Evolutionary conservation across 2,113 vertebrate genomes (phyloP), one percentile per base, ranked within the genome.

Genomic region (Amphilophus citrinellus): DNA sequence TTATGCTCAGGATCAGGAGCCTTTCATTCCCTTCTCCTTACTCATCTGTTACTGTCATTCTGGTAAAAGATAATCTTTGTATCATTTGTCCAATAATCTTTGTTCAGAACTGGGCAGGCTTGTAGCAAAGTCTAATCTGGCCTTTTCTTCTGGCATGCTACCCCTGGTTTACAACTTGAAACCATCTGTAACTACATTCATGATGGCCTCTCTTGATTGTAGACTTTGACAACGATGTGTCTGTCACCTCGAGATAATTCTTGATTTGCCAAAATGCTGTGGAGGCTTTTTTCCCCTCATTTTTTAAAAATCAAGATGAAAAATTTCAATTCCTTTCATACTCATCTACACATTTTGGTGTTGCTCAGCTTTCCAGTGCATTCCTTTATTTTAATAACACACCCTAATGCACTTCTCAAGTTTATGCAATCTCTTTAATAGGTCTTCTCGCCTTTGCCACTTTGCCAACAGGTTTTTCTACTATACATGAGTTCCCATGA

Each of bases 161-260:
- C 42, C 24, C 11, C 42, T 50, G 24, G 22, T 50, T 47, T 47
- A 68, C 22, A 68, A 27, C 42, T 71, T 30, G 65, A 71, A 24
- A 71, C 0, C 27, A 0, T 71, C 5, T 71, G 27, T 50, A 27
- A 50, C 22, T 50, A 30, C 42, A 47, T 50, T 71, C 22, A 50
- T 0, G 65, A 71, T 0, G 42, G 18, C 42, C 2, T 68, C 42
- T 18, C 0, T 71, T 50, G 42, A 71, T 10, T 71, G 47, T 50
- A 71, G 42, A 4, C 65, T 65, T 22, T 65, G 63, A 17, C 63
- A 68, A 0, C 47, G 8, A 10, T 50, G 39, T 27, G 0, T 9
- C 22, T 18, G 50, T n/a, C 35, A 22, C 53, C 7, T 56, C 18
- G 18, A 18, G 7, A 1, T 6, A 53, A 53, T 53, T 53, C 50